Evolutionary conservation across 2,888 invertebrate genomes (phyloP), one percentile per base, ranked within the genome.

Genomic region (Limnephilus auricula): DNA sequence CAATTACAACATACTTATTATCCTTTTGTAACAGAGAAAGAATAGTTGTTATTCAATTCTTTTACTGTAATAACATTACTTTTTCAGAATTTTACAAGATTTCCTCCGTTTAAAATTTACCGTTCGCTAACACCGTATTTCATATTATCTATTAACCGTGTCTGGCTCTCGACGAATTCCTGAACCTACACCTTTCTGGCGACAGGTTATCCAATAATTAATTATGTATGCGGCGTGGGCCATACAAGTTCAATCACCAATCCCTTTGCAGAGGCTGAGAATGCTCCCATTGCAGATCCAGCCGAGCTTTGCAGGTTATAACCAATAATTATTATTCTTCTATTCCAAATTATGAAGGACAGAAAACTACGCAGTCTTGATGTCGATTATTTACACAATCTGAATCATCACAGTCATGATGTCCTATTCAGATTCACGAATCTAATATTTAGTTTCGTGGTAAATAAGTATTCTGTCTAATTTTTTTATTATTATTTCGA

Each of bases 181-280:
- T 31, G 32, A 13, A 80, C 80, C 80, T 80, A 32, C 15, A 31
- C 32, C 65, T 50, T 79, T 78, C 32, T 88, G 31, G n/a, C 78
- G 87, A 88, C 87, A 88, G 87, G 78, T 88, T 88, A 25, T 79
- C 87, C 85, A 45, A 85, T 88, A 78, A 88, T 34, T 88, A 31
- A 78, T 87, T 87, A 30, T 88, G 87, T 79, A 88, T 65, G 34
- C 9, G 31, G 78, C 78, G 87, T 88, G 37, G 87, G 87, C 87
- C 78, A 31, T n/a, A n/a, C 65, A 37, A 37, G 25, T 88, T 79
- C 79, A n/a, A 34, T 79, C 87, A 15, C 45, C 85, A 85, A 85
- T 85, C 85, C 85, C 85, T 85, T 83, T 85, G 40, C 87, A 88
- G 79, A 88, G 87, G 87, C 79, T 34, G 87, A 65, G 1, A 83